Percentiles rank a stretch among this genome's conserved stretches.
Conservation (phyloP, 2,888 invertebrate species). For the Antheraea yamamai region DNA sequence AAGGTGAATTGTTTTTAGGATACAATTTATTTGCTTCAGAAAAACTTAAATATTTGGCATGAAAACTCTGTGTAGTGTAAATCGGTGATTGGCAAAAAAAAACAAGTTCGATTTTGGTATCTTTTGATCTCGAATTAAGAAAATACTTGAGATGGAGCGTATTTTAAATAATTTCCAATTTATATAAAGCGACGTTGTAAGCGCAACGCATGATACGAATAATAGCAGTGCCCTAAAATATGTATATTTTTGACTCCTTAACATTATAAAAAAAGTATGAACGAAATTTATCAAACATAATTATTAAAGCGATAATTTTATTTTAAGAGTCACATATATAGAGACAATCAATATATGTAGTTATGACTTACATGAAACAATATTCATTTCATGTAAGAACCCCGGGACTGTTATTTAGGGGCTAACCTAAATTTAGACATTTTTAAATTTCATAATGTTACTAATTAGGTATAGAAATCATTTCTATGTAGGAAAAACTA, state of each 20-base stretch:
- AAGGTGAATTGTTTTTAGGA: background rate
- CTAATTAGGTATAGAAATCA: background rate
- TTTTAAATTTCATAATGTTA: background rate
- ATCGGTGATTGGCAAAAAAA: background rate
- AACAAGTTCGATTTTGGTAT: background rate
- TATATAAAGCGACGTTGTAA: too few relatives aligned
- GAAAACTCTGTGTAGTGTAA: background rate
- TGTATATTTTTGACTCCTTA: background rate
- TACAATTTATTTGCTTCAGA: background rate
- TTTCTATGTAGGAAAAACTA: background rate
- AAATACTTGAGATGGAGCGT: too few relatives aligned
- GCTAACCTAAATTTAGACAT: background rate
- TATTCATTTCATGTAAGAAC: background rate
- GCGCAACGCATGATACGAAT: too few relatives aligned
- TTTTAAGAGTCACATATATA: background rate
- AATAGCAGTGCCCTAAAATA: too few relatives aligned
- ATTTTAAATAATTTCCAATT: too few relatives aligned
- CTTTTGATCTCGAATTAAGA: too few relatives aligned
- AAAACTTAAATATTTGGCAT: background rate
- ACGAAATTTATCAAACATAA: background rate
- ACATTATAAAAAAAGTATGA: background rate
- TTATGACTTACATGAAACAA: background rate
- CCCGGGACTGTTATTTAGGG: background rate
- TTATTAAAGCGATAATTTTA: background rate
- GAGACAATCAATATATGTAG: background rate